Base-by-base conservation (phyloP, 2,797 vertebrate species). In the Lutjanus argentimaculatus region DNA sequence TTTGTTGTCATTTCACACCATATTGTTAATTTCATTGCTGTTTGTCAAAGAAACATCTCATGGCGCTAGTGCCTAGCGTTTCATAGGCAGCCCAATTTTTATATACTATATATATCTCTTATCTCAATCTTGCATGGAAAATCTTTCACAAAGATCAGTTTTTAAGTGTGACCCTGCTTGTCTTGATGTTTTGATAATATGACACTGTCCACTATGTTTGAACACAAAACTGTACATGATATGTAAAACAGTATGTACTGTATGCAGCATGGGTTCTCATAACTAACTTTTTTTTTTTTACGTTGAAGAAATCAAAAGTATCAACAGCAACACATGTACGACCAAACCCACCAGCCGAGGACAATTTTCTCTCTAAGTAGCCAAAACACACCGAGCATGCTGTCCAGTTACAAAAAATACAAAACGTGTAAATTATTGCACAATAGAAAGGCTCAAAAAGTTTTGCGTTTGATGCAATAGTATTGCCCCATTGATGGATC, bases 341-440 rank as follows among this genome's bases (percentile, higher is more conserved):
- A 97, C 96, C 92, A 96, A 97, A 92, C 94, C 95, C 96, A 97
- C 96, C 95, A 95, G 96, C 96, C 93, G 89, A 96, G 96, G 97
- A 98, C 96, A 96, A 95, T 94, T 96, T 96, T 93, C 88, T 93
- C 85, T 93, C 89, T 92, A 97, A 96, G 96, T 97, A 97, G 97
- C 97, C 96, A 96, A 97, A 98, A 98, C 96, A 98, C 97, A 98
- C 96, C 88, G 95, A 97, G 97, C 97, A 99, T 98, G 97, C 97
- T 97, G 97, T 97, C 97, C 96, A 97, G 96, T 96, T 95, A 95
- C 93, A 95, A 96, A 98, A 97, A 97, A 97, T 97, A 98, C 97
- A 98, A 97, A 98, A 98, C 96, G 97, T 97, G 97, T 97, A 97
- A 98, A 99, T 99, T 99, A 99, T 99, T 99, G 98, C 98, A 99